Conservation (phyloP, 2,113 vertebrate species). For the Natator depressus region DNA sequence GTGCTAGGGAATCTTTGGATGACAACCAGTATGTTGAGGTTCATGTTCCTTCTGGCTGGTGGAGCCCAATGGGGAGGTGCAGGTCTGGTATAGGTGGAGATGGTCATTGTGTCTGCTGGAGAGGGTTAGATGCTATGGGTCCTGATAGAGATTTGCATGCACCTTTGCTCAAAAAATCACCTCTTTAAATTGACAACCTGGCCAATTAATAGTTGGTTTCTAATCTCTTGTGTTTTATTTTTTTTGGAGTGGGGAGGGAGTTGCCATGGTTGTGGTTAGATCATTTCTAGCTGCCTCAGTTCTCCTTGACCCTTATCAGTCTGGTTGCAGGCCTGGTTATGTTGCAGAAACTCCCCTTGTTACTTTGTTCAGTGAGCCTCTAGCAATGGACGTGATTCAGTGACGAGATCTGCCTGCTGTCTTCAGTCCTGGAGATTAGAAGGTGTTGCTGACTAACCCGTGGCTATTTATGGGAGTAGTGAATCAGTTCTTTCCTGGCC, state of each 20-base stretch:
- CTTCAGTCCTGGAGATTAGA: neutral
- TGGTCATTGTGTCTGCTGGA: neutral
- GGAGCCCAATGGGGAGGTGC: neutral
- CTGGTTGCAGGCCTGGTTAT: neutral
- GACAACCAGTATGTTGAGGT: no score
- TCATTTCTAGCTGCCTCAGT: neutral
- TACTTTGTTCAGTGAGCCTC: neutral
- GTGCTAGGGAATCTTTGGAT: neutral
- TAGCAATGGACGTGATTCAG: accelerated
- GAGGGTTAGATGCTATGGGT: neutral
- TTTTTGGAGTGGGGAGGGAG: neutral
- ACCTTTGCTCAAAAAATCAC: neutral
- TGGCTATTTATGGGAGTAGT: accelerated
- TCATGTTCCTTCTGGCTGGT: neutral
- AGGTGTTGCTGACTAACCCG: neutral
- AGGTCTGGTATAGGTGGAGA: neutral
- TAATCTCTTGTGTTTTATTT: neutral
- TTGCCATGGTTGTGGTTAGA: neutral
- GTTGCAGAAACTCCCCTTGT: neutral
- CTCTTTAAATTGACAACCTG: neutral
- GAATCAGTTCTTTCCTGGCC: accelerated
- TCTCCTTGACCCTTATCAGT: accelerated
- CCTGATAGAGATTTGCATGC: neutral
- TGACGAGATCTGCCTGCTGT: neutral
- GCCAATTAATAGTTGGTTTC: neutral